Conservation (phyloP, 2,888 invertebrate genomes). For the Eupeodes latifasciatus region DNA sequence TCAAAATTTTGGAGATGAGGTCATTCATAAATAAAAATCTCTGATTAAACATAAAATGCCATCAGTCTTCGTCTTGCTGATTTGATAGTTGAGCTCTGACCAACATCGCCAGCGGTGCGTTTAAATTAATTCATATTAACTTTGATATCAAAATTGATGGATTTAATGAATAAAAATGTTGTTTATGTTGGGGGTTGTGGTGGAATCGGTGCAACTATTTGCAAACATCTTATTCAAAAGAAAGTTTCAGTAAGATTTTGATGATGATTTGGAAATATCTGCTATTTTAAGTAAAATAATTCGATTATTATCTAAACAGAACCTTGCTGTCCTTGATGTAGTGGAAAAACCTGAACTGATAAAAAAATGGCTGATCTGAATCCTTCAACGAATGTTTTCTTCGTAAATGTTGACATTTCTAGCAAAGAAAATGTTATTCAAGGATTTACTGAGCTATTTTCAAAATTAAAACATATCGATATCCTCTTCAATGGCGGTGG, state of each 20-base stretch:
- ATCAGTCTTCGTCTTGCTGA: no score
- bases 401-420: slow-evolving; percentile 80
- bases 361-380: slow-evolving; percentile 79
- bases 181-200: slow-evolving; percentile 81
- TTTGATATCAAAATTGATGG: slow-evolving; percentile 52
- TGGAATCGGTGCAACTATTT: slow-evolving; percentile 80
- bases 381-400: slow-evolving; percentile 78
- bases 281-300: not conserved
- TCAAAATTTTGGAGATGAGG: no score
- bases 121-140: no score
- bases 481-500: slow-evolving; percentile 78
- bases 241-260: slow-evolving; percentile 78
- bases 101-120: no score
- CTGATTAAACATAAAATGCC: no score
- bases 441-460: slow-evolving; percentile 79
- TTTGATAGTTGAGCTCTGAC: no score
- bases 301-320: slow-evolving; percentile 71
- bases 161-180: slow-evolving; percentile 81
- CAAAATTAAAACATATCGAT: slow-evolving; percentile 68
- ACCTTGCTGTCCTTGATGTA: slow-evolving; percentile 80
- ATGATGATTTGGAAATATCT: not conserved
- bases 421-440: slow-evolving; percentile 79
- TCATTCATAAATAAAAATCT: no score
- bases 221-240: slow-evolving; percentile 80
- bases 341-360: slow-evolving; percentile 81